A percentile compares a stretch with the other conserved stretches of the same genome.
Evolutionary conservation across 2,888 invertebrate genomes (phyloP).

Genomic region (Gonocerus acuteangulatus): DNA sequence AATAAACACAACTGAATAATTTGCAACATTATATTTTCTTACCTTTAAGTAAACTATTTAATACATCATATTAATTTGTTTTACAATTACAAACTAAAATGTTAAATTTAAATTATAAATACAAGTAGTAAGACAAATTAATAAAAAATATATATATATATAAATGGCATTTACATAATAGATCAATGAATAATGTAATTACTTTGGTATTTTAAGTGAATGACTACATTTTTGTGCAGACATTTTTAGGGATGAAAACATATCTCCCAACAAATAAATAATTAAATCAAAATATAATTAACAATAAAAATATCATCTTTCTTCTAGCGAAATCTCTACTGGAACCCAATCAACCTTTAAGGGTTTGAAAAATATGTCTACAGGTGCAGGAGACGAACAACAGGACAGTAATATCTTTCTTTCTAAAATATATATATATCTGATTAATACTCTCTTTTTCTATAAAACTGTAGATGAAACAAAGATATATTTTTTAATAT

Average conservation of each 20-base stretch:
- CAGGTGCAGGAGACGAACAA: conserved; percentile 5
- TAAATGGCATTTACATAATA: conserved; percentile 26
- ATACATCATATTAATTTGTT: conserved; percentile 24
- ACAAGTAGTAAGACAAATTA: conserved; percentile 9
- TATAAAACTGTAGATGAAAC: conserved; percentile 16
- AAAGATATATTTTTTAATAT: conserved; percentile 4
- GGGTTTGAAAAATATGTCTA: conserved; percentile 11
- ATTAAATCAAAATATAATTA: conserved; percentile 16
- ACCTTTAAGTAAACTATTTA: conserved; percentile 19
- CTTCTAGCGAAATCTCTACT: not conserved
- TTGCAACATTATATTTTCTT: conserved; percentile 27
- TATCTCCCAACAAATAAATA: conserved; percentile 17
- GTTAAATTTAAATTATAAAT: conserved; percentile 23
- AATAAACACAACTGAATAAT: conserved; percentile 2
- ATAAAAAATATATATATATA: conserved; percentile 14
- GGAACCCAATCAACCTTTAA: not conserved
- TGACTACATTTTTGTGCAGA: conserved; percentile 23
- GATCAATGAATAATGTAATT: conserved; percentile 14
- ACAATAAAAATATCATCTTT: conserved; percentile 16
- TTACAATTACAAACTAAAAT: conserved; percentile 22
- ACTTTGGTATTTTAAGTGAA: conserved; percentile 25
- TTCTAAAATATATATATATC: conserved; percentile 16
- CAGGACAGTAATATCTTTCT: not conserved
- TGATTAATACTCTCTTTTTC: no score
- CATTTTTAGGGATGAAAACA: not conserved